Evolutionary conservation across 2,888 invertebrate genomes (phyloP).

Genomic region (Brachyptera risi): DNA sequence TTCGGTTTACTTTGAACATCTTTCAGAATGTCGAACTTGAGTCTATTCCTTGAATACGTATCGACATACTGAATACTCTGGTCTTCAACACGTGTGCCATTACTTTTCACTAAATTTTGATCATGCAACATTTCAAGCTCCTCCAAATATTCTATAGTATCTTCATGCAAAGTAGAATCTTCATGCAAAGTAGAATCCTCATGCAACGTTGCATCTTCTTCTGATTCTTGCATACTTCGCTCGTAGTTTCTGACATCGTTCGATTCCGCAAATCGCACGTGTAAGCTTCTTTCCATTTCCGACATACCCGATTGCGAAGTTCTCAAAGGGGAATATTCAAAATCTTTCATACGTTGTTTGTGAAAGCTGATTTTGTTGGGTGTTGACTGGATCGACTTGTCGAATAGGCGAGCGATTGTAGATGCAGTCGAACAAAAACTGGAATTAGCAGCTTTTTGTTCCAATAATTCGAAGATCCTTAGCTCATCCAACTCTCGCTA

Average conservation of each 20-base stretch:
- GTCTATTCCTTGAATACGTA: too few species aligned
- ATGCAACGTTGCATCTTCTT: constrained; percentile 41
- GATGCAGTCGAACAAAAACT: constrained; percentile 69
- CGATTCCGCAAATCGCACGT: constrained; percentile 43
- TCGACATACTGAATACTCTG: background rate
- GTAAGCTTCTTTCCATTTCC: constrained; percentile 37
- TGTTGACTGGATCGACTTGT: constrained; percentile 43
- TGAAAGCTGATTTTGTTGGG: constrained; percentile 35
- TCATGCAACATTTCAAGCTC: background rate
- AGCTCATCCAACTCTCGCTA: constrained; percentile 27
- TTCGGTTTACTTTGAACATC: too few species aligned
- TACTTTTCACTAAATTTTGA: too few species aligned
- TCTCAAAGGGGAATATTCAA: background rate
- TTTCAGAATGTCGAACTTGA: too few species aligned
- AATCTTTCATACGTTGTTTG: background rate
- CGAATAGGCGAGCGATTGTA: constrained; percentile 54
- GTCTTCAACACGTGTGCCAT: background rate
- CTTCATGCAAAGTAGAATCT: background rate
- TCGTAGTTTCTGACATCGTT: constrained; percentile 43
- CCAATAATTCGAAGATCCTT: constrained; percentile 72
- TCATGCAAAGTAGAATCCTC: constrained; percentile 39
- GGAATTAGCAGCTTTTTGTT: constrained; percentile 63
- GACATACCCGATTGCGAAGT: background rate
- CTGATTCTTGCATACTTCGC: too few species aligned
- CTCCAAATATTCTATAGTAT: background rate